Conservation (phyloP, 2,888 invertebrate genomes). For the Pyralis farinalis region DNA sequence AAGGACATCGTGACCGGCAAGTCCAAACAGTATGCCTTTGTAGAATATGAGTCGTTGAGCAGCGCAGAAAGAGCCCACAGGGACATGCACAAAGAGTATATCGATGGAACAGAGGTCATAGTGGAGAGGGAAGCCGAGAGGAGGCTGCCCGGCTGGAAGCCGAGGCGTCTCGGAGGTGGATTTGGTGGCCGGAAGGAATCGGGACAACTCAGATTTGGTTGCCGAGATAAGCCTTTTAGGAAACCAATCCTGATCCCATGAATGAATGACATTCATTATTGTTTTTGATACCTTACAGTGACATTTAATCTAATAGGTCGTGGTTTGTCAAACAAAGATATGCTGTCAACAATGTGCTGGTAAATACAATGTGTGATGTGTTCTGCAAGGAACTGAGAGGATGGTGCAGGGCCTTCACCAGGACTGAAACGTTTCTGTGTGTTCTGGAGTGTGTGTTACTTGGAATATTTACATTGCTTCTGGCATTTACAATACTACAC, state of each 20-base stretch:
- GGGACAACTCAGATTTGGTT: constrained; percentile 93
- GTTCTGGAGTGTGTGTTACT: constrained; percentile 44
- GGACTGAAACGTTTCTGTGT: constrained; percentile 42
- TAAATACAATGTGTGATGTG: constrained; percentile 48
- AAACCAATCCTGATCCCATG: constrained; percentile 70
- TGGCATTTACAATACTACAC: constrained; percentile 54
- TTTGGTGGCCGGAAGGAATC: constrained; percentile 93
- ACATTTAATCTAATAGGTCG: constrained; percentile 36
- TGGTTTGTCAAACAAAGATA: constrained; percentile 24
- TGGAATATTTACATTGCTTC: constrained; percentile 36
- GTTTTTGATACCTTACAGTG: neutral
- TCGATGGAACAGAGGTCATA: constrained; percentile 87
- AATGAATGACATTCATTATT: constrained; percentile 13
- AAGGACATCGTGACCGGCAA: constrained; percentile 91
- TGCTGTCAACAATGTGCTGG: constrained; percentile 18
- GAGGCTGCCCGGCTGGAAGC: constrained; percentile 88
- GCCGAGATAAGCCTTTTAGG: constrained; percentile 88
- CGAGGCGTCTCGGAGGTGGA: constrained; percentile 92
- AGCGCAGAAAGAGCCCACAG: constrained; percentile 83
- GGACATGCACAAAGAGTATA: constrained; percentile 77
- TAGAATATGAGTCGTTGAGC: constrained; percentile 86
- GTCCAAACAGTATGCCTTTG: constrained; percentile 91
- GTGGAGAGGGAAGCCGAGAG: constrained; percentile 88
- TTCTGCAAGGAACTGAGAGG: constrained; percentile 51
- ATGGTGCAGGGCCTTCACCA: constrained; percentile 64